Conservation (phyloP, 2,113 vertebrate genomes). For the Tenrec ecaudatus region DNA sequence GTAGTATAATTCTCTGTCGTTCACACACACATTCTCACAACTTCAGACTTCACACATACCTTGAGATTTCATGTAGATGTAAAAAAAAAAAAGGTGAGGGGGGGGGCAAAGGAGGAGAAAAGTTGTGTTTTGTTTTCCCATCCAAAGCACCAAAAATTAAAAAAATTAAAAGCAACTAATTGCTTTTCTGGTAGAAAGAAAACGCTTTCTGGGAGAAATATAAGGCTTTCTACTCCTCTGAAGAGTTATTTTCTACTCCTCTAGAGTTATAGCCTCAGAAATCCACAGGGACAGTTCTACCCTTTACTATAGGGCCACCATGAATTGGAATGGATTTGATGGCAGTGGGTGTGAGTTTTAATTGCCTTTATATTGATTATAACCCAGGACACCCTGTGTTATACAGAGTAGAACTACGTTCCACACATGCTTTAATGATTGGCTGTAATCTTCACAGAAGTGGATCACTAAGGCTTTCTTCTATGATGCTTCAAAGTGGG, state of each 20-base stretch:
- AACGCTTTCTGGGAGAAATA: no score
- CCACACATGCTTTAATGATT: background rate
- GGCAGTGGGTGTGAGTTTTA: no score
- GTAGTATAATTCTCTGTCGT: fast-evolving
- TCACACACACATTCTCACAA: background rate
- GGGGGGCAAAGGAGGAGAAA: background rate
- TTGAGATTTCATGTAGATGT: background rate
- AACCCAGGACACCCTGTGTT: background rate
- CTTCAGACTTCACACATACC: background rate
- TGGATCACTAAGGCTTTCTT: background rate
- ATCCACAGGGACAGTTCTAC: no score
- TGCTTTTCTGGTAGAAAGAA: no score
- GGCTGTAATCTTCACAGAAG: background rate
- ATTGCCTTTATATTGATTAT: background rate
- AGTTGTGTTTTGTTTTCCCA: background rate
- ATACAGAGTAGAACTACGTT: background rate
- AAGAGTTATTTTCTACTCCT: no score
- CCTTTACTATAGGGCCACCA: no score
- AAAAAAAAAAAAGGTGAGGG: no score
- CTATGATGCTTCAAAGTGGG: background rate
- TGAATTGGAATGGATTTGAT: no score
- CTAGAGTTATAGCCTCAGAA: no score
- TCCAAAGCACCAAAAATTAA: background rate
- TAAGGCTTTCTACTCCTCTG: no score
- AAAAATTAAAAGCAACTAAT: background rate